Evolutionary conservation across 2,888 invertebrate species (phyloP).

Genomic region (Andrena bucephala): DNA sequence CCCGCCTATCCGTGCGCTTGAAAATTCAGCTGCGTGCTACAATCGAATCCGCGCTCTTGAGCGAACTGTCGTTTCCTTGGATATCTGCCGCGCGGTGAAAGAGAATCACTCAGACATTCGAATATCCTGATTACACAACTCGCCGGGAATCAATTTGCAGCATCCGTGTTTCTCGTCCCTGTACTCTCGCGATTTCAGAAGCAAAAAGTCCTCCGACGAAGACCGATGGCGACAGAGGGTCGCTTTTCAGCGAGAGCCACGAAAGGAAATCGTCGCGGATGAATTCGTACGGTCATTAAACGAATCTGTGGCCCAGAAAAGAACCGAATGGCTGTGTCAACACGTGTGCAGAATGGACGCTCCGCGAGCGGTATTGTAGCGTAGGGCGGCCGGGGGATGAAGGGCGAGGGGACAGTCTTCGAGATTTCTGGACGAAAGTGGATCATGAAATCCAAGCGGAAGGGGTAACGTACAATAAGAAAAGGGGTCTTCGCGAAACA

Average conservation of each 20-base stretch:
- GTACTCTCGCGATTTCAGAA: too few relatives aligned
- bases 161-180: too few relatives aligned
- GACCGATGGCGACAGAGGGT: background rate
- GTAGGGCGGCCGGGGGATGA: background rate
- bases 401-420: too few relatives aligned
- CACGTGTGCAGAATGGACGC: background rate
- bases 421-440: background rate
- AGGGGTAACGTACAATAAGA: background rate
- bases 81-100: background rate
- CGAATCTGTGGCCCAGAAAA: constrained; percentile 3
- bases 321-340: constrained; percentile 18
- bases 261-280: background rate
- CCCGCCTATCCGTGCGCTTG: background rate
- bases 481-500: background rate
- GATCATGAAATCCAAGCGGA: background rate
- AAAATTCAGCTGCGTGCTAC: constrained; percentile 2
- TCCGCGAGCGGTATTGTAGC: background rate
- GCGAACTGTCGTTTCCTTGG: background rate
- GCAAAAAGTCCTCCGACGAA: background rate
- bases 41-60: background rate
- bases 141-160: too few relatives aligned
- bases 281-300: constrained; percentile 6
- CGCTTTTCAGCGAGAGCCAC: background rate
- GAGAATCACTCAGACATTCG: background rate
- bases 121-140: background rate